phyloP scores from a whole-genome alignment of 2,888 invertebrate genomes.

The Caenorhabditis zanzibari region DNA sequence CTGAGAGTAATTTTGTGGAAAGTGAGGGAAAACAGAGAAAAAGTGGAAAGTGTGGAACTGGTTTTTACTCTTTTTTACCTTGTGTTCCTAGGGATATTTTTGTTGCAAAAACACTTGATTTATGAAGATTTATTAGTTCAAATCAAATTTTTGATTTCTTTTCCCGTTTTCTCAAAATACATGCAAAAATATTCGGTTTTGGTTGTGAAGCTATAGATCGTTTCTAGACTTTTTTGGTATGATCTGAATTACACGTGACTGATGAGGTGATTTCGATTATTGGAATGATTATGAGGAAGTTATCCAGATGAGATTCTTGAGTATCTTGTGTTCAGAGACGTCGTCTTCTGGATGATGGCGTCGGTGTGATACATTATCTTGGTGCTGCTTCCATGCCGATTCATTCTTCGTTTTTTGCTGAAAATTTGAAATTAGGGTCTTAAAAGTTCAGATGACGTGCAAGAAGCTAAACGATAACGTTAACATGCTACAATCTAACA shows the following conservation, averaged over 20 bases:
- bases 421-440: background rate
- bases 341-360: slow-evolving; percentile 29
- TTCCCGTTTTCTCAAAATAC: slow-evolving; percentile 28
- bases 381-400: slow-evolving; percentile 54
- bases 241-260: slow-evolving; percentile 37
- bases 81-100: slow-evolving; percentile 10
- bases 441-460: background rate
- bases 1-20: slow-evolving; percentile 42
- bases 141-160: background rate
- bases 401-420: slow-evolving; percentile 42
- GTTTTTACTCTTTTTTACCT: slow-evolving; percentile 28
- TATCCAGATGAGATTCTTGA: slow-evolving; percentile 54
- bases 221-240: slow-evolving; percentile 16
- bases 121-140: slow-evolving; percentile 26
- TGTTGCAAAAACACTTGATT: slow-evolving; percentile 33
- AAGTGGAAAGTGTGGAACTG: slow-evolving; percentile 11
- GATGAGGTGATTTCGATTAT: background rate
- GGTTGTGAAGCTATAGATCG: slow-evolving; percentile 20
- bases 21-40: slow-evolving; percentile 18
- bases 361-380: slow-evolving; percentile 52
- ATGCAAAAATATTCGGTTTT: slow-evolving; percentile 2
- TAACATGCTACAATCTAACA: background rate
- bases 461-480: background rate
- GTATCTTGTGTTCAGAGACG: slow-evolving; percentile 46
- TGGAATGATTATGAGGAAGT: background rate